Evolutionary conservation across 1,140 invertebrate species (phyloP), one percentile per base, ranked within the genome.

Genomic region (Cataglyphis hispanica): DNA sequence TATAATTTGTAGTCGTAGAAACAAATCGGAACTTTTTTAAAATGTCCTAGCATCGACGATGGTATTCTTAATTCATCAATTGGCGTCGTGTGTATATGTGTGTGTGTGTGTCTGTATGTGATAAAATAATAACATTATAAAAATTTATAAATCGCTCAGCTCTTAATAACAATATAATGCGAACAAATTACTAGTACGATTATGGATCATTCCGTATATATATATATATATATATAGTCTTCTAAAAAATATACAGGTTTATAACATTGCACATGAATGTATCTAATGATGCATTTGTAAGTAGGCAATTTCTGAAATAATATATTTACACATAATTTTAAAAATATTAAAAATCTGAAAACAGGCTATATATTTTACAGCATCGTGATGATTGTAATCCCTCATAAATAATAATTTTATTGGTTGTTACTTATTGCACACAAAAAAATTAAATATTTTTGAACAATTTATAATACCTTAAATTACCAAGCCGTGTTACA

Each of bases 401-500:
- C n/a, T 6, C 72, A 46, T 64, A 66, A 76, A 70, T 25, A 60
- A 89, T 66, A 80, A 75, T 75, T 27, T 22, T 25, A 53, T 31
- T 4, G 19, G 16, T 69, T 37, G n/a, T 34, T 40, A 31, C 31
- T 75, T 40, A 63, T 19, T 76, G n/a, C 40, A 25, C 40, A 25
- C 16, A 74, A n/a, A 19, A 78, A 46, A 46, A 25, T 25, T 34
- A 56, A 87, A 83, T 56, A 22, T 53, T 75, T 25, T 63, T 53
- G n/a, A 25, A 61, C 40, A 74, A 7, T 16, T 27, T 25, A 58
- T 63, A 69, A 46, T 3, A 13, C 8, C n/a, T n/a, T 75, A 81
- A 75, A 86, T 19, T 27, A 58, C 37, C 34, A 77, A 89, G 80
- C 43, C 61, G 91, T 92, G 91, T 91, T 91, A 91, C 80, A 93